Conservation (phyloP, 2,113 vertebrate species). For the Mystacornis crossleyi region DNA sequence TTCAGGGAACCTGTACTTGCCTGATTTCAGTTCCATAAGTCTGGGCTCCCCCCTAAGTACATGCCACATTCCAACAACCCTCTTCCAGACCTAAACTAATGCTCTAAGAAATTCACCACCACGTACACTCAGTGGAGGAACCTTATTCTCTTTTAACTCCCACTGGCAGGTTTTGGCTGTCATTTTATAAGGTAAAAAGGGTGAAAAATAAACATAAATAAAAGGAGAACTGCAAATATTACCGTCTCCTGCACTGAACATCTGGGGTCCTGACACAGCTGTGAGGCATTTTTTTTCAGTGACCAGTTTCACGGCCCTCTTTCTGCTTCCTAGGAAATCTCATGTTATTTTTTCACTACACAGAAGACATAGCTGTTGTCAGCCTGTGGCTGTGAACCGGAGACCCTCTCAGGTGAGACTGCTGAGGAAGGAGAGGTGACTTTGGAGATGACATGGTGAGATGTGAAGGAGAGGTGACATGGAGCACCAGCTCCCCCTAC, state of each 20-base stretch:
- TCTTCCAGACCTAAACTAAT: background rate
- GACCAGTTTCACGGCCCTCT: background rate
- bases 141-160: background rate
- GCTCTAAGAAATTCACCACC: background rate
- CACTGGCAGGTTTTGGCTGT: background rate
- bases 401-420: background rate
- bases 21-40: background rate
- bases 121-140: background rate
- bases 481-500: background rate
- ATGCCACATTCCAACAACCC: background rate
- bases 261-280: background rate
- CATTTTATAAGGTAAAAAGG: background rate
- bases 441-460: too few relatives aligned
- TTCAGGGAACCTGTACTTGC: background rate
- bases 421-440: background rate
- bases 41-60: background rate
- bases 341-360: background rate
- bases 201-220: background rate
- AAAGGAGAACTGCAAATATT: background rate
- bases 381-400: fast-evolving
- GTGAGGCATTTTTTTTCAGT: background rate
- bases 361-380: fast-evolving
- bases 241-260: background rate
- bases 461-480: fast-evolving
- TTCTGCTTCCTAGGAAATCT: background rate